These are phyloP conservation scores for Calliphora vicina DNA, from an alignment of 1,140 invertebrate genomes.

Conservation along the genomic window DNA sequence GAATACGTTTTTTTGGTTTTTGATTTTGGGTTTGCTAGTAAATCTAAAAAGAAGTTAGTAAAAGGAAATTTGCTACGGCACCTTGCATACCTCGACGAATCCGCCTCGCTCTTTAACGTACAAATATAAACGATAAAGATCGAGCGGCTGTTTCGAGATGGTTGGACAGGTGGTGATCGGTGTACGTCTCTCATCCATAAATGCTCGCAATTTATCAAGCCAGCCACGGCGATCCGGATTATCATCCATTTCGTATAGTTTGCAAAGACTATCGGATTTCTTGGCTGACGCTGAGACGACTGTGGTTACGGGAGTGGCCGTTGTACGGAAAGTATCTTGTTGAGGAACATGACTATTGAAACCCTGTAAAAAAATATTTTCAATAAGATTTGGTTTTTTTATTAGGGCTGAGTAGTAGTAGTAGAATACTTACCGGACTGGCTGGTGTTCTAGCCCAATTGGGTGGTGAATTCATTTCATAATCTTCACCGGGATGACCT, in stretches of 20 bases:
- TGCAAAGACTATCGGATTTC: conserved; percentile 90
- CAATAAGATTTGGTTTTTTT: neutral
- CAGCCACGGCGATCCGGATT: conserved; percentile 89
- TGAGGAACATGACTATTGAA: conserved; percentile 88
- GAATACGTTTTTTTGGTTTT: conserved; percentile 48
- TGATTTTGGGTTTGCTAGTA: conserved; percentile 54
- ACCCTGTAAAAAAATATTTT: conserved; percentile 70
- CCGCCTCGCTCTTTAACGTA: conserved; percentile 95
- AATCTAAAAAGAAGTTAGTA: conserved; percentile 64
- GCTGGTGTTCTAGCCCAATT: conserved; percentile 86
- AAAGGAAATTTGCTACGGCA: conserved; percentile 68
- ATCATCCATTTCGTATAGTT: conserved; percentile 97
- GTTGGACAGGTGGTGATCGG: conserved; percentile 95
- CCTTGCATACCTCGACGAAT: conserved; percentile 93
- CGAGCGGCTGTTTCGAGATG: conserved; percentile 97
- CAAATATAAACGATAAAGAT: conserved; percentile 95
- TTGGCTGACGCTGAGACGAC: conserved; percentile 60
- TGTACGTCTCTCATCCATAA: conserved; percentile 92
- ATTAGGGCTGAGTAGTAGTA: neutral
- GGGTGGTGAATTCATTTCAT: conserved; percentile 86
- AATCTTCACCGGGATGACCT: conserved; percentile 84
- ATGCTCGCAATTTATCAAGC: conserved; percentile 90
- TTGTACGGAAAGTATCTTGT: conserved; percentile 85
- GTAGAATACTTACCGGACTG: conserved; percentile 75
- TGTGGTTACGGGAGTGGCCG: conserved; percentile 40